Evolutionary conservation across 1,140 invertebrate species (phyloP), one percentile per base, ranked within the genome.

Genomic region (Sycophila sp.): DNA sequence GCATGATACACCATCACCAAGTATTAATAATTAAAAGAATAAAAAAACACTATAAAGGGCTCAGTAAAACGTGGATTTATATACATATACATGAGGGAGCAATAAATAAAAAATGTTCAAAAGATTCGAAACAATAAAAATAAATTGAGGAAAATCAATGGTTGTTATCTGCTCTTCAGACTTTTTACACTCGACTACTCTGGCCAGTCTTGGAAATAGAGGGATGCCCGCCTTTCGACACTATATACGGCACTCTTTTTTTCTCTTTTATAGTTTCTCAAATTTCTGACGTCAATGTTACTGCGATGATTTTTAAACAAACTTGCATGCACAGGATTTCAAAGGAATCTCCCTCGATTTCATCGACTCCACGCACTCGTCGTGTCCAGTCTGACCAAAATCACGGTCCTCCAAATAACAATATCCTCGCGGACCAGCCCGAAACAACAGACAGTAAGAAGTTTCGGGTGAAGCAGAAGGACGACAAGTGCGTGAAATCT

Each of bases 1-100:
- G 83, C 83, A 86, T 83, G 80, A 85, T 84, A 86, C 53, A 71
- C 84, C 83, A 85, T 82, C 84, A 86, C 84, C 84, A 85, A 81
- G 82, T 73, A 76, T 69, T 76, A 26, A 73, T 69, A 59, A 51
- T 64, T 22, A 45, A 59, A 15, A 8, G 17, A 62, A 8, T 17
- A 56, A 56, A 64, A 58, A 70, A 65, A 38, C 22, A 63, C 59
- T 63, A 28, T n/a, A n/a, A n/a, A 63, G 28, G 40, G 19, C 40
- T 40, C 19, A 22, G 19, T 59, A 59, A 59, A 58, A 22, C 28
- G 38, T 40, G 40, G 32, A 70, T 71, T 56, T 69, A 73, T 64
- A 76, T 71, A 71, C 67, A 76, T 78, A 76, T 62, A 79, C 79
- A 75, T 77, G 76, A 67, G 51, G 51, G 28, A 53, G 17, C n/a